These are phyloP conservation scores for Linyphia triangularis DNA, from an alignment of 2,888 invertebrate species.

Conservation along the genomic window DNA sequence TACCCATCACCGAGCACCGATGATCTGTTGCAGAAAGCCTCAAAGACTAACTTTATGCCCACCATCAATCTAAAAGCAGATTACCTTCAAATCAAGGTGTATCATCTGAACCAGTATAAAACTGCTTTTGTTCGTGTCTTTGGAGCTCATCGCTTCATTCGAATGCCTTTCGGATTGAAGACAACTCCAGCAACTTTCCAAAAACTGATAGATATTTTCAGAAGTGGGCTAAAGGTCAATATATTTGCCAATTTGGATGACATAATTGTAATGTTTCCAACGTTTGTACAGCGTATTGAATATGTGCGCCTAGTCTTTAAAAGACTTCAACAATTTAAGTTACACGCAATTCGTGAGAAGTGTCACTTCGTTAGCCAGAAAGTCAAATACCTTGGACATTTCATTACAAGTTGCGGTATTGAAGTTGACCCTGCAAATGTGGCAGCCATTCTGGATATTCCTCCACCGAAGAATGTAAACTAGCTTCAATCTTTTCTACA, in stretches of 20 bases:
- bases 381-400: not conserved
- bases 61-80: not conserved
- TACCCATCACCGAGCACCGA: not conserved
- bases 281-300: not conserved
- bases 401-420: not conserved
- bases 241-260: not conserved
- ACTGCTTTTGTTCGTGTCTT: not conserved
- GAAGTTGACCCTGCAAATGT: not conserved
- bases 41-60: not conserved
- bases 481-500: not conserved
- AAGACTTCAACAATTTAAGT: constrained; percentile 12
- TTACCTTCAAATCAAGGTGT: not conserved
- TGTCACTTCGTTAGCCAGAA: not conserved
- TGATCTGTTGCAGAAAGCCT: not conserved
- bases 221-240: not conserved
- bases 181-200: not conserved
- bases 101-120: not conserved
- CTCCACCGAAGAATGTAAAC: not conserved
- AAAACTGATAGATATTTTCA: not conserved
- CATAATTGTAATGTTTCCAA: not conserved
- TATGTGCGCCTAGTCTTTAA: not conserved
- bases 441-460: not conserved
- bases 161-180: not conserved
- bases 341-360: not conserved
- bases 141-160: not conserved